These are phyloP conservation scores for Tinea semifulvella DNA, from an alignment of 2,888 invertebrate species.

Conservation along the genomic window DNA sequence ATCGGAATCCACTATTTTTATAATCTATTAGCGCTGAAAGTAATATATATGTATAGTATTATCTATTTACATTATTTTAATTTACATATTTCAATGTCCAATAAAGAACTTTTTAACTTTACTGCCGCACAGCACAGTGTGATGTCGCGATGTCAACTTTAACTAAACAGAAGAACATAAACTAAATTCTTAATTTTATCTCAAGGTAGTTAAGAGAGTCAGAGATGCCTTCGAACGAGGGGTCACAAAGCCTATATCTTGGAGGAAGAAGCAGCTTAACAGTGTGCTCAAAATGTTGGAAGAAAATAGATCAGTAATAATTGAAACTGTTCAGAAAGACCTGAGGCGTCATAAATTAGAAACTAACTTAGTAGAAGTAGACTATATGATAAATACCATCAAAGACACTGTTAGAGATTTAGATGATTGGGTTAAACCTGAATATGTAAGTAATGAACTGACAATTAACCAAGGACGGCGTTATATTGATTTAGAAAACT, in stretches of 20 bases:
- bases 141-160: too few relatives aligned
- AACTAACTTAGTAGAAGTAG: slow-evolving; percentile 80
- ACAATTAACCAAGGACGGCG: too few relatives aligned
- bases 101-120: too few relatives aligned
- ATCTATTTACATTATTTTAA: too few relatives aligned
- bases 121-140: too few relatives aligned
- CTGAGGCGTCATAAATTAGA: slow-evolving; percentile 84
- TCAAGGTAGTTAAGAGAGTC: slow-evolving; percentile 73
- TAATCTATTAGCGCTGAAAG: too few relatives aligned
- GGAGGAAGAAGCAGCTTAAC: slow-evolving; percentile 82
- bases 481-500: too few relatives aligned
- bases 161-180: too few relatives aligned
- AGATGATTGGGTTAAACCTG: slow-evolving; percentile 80
- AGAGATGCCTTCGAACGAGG: slow-evolving; percentile 81
- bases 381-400: slow-evolving; percentile 80
- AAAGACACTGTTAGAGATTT: slow-evolving; percentile 74
- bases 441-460: slow-evolving; percentile 68
- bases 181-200: too few relatives aligned
- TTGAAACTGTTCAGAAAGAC: slow-evolving; percentile 80
- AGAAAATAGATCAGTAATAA: slow-evolving; percentile 78
- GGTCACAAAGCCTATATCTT: slow-evolving; percentile 79
- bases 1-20: too few relatives aligned
- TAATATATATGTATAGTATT: too few relatives aligned
- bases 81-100: too few relatives aligned
- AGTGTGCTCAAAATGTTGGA: slow-evolving; percentile 78